These are phyloP conservation scores for Leptinotarsa texana DNA, from an alignment of 1,140 invertebrate genomes.

Conservation along the genomic window DNA sequence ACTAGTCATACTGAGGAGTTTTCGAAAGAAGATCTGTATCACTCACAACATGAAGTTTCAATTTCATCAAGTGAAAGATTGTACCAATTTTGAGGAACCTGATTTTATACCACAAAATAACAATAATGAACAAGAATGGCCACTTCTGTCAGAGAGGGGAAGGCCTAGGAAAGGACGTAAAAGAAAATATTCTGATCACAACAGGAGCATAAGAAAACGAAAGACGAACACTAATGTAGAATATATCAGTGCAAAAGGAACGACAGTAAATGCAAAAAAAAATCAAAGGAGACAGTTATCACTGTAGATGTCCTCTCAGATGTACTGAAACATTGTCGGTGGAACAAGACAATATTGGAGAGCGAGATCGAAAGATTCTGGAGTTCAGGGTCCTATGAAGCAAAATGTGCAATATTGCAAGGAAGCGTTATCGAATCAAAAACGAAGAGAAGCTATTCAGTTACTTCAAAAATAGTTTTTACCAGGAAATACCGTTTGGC, in stretches of 20 bases:
- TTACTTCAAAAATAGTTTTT: neutral
- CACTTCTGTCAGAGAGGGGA: too few relatives aligned
- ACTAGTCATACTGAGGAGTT: too few relatives aligned
- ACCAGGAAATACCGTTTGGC: too few relatives aligned
- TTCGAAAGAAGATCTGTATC: too few relatives aligned
- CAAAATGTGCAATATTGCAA: neutral
- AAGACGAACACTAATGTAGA: neutral
- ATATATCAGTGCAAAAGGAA: neutral
- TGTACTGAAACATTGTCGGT: neutral
- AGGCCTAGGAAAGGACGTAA: too few relatives aligned
- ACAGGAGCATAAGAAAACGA: too few relatives aligned
- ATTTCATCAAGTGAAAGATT: too few relatives aligned
- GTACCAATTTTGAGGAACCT: too few relatives aligned
- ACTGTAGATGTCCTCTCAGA: neutral
- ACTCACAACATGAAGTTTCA: too few relatives aligned
- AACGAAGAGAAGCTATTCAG: neutral
- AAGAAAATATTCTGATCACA: too few relatives aligned
- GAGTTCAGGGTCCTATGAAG: neutral
- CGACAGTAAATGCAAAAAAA: neutral
- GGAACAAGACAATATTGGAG: neutral
- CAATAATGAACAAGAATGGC: too few relatives aligned
- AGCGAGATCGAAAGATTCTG: neutral
- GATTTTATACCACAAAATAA: too few relatives aligned
- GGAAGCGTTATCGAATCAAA: neutral
- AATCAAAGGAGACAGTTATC: neutral